Evolutionary conservation across 2,888 invertebrate species (phyloP), one percentile per base, ranked within the genome.

Genomic region (Macaria liturata): DNA sequence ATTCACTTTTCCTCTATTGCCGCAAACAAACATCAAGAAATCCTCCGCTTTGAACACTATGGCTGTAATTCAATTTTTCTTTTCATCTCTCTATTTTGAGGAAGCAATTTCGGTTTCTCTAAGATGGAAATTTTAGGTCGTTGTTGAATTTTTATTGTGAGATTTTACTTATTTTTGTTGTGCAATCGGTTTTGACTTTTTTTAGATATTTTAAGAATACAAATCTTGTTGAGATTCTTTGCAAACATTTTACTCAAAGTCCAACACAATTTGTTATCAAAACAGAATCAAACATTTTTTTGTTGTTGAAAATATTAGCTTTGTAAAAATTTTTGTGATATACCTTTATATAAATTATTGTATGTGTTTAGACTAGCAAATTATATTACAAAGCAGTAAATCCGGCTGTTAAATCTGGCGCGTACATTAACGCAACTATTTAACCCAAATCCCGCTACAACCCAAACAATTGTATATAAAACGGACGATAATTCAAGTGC

Each of bases 21-120:
- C 80, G 74, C 82, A 84, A 81, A 83, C 78, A 86, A 83, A 88
- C 81, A 86, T 86, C 85, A 86, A 75, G 85, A 80, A 76, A 78
- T 71, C 78, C 77, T 78, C 77, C 72, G 76, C 75, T 80, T 78
- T 75, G 79, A 76, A 78, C 74, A 75, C 60, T 62, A 59, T 55
- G 60, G 56, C 51, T 62, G 82, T 81, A 83, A 88, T 84, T 82
- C 76, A 83, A 84, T 87, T 84, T 83, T 72, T 72, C 74, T 77
- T 83, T 84, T 80, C 75, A 82, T 76, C 76, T 79, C 72, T 74
- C 63, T 62, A 68, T 65, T 69, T 55, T 46, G 45, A 56, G 50
- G 44, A 57, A 54, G 59, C 57, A 56, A 57, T 63, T 63, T 64
- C 45, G 54, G 64, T 59, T 59, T 55, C 52, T 37, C 48, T 49